Evolutionary conservation across 2,797 vertebrate genomes (phyloP), one percentile per base, ranked within the genome.

Genomic region (Hipposideros larvatus): DNA sequence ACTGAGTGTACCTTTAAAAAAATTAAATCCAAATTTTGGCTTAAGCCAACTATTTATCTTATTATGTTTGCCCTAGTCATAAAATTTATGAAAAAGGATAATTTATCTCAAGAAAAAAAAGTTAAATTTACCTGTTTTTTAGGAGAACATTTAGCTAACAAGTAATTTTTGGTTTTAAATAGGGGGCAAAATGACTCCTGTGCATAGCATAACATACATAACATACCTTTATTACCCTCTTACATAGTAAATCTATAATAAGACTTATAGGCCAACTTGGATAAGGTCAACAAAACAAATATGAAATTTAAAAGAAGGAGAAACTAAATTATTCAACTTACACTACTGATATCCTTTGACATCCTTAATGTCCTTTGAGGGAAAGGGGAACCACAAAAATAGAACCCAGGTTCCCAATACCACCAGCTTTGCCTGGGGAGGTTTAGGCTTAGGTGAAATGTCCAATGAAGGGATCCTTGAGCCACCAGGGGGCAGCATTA

Each of bases 401-500:
- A 77, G 51, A 75, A 21, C 7, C 37, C 22, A 13, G 5, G 4
- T 75, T 70, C 26, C 16, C 15, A 19, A 4, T 11, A 28, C 10
- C 11, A 43, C 57, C 4, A 11, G 10, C 61, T 1, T 7, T 11
- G 21, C 31, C 22, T 19, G 5, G 10, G 3, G 22, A 91, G 34
- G n/a, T 31, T 77, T 18, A 26, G 65, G 37, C 8, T 37, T 51
- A 51, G 3, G 34, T 11, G 51, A 31, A n/a, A 19, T 34, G 78
- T 14, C 48, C 46, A 53, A 4, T 4, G 43, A 59, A n/a, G 10
- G 34, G 59, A 48, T 34, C 26, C 5, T 79, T 13, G 19, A 65
- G 41, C 87, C 95, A 94, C 78, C 21, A 97, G 95, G 37, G 48
- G 83, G 84, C 92, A 95, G 94, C 90, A 95, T 78, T 7, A 31